phyloP scores from a whole-genome alignment of 2,888 invertebrate species.

The Eilema caniola region DNA sequence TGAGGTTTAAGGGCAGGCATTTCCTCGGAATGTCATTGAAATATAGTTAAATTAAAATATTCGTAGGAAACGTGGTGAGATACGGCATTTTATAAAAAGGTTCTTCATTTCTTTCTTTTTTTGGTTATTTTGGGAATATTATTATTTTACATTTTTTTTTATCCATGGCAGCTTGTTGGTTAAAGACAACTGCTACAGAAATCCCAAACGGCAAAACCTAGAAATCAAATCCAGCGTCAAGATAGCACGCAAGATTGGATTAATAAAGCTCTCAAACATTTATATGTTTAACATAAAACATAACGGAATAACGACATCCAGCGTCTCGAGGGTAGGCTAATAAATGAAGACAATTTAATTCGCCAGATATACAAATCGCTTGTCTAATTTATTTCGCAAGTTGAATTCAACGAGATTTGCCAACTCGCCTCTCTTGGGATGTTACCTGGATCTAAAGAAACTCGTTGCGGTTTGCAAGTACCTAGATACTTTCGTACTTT shows the following conservation, averaged over 20 bases:
- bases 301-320: constrained; percentile 47
- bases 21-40: no score
- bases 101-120: no score
- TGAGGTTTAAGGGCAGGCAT: no score
- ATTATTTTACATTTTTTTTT: no score
- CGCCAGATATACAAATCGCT: constrained; percentile 71
- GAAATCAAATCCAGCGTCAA: background rate
- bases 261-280: constrained; percentile 16
- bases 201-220: no score
- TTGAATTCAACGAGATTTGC: constrained; percentile 65
- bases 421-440: constrained; percentile 56
- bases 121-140: no score
- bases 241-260: background rate
- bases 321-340: constrained; percentile 57
- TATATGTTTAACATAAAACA: constrained; percentile 25
- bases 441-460: constrained; percentile 46
- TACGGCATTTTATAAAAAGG: no score
- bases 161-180: no score
- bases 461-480: constrained; percentile 12
- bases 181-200: no score
- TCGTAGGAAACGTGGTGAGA: no score
- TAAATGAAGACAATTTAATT: constrained; percentile 80
- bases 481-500: background rate
- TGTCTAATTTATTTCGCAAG: constrained; percentile 74
- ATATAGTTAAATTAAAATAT: no score